A percentile compares a stretch with the other conserved stretches of the same genome.
phyloP scores from a whole-genome alignment of 2,797 vertebrate genomes.

The Phalloptychus januarius region DNA sequence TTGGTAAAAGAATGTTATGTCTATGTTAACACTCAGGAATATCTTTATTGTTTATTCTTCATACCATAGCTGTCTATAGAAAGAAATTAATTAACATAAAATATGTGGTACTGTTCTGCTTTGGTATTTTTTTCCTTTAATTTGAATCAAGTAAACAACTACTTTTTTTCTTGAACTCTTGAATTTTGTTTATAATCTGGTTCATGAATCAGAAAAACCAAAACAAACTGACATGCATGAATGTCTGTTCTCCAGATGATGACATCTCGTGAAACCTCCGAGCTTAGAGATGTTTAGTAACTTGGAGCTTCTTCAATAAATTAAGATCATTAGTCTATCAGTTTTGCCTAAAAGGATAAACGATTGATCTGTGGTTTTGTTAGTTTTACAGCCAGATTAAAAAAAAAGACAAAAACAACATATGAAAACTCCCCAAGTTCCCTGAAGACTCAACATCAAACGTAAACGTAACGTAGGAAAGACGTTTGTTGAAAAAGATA shows the following conservation, averaged over 20 bases:
- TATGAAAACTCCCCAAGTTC: constrained; percentile 10
- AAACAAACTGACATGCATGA: constrained; percentile 2
- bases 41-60: neutral
- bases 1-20: neutral
- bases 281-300: neutral
- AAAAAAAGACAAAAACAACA: neutral
- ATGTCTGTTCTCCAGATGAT: neutral
- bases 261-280: constrained; percentile 4
- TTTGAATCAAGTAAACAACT: neutral
- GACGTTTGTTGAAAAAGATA: constrained; percentile 25
- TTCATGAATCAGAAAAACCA: neutral
- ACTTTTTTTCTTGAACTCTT: neutral
- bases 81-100: neutral
- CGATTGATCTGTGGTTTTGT: neutral
- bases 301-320: neutral
- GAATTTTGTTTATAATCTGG: neutral
- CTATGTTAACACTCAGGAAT: neutral
- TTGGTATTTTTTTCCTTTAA: neutral
- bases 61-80: neutral
- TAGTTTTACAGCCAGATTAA: neutral
- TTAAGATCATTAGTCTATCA: neutral
- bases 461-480: constrained; percentile 9
- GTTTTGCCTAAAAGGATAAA: constrained; percentile 14
- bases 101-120: neutral
- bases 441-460: constrained; percentile 11